A percentile compares a stretch with the other conserved stretches of the same genome.
Evolutionary conservation across 2,113 vertebrate species (phyloP).

Genomic region (Laticauda laticaudata): DNA sequence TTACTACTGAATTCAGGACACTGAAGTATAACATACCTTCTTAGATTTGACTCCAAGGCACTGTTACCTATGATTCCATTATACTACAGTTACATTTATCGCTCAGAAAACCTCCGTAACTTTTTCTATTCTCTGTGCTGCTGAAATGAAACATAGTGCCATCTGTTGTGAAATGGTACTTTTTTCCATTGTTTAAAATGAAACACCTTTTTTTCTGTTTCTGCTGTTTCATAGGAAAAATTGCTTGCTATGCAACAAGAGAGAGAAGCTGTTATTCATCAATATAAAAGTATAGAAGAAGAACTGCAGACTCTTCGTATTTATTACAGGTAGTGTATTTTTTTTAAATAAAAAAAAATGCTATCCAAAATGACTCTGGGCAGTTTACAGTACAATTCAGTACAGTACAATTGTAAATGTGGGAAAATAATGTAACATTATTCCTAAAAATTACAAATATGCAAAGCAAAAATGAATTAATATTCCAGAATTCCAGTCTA

Average conservation of each 20-base stretch:
- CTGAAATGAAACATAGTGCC: constrained; percentile 17
- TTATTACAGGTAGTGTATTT: constrained; percentile 80
- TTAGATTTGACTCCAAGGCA: not conserved
- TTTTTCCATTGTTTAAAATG: not conserved
- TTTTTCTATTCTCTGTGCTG: not conserved
- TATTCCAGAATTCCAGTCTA: not conserved
- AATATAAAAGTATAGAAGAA: constrained; percentile 75
- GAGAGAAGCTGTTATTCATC: constrained; percentile 72
- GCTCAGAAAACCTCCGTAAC: not conserved
- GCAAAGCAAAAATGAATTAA: not conserved
- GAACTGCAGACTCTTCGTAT: constrained; percentile 75
- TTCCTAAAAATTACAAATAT: not conserved
- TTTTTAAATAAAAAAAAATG: not conserved
- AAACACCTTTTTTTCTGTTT: not conserved
- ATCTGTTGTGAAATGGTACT: not conserved
- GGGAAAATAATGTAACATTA: not conserved
- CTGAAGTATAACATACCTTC: not conserved
- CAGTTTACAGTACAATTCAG: not conserved
- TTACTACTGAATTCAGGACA: too few species aligned
- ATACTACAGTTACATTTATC: not conserved
- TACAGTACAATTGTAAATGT: constrained; percentile 32
- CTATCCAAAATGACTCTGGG: not conserved
- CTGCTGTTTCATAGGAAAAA: constrained; percentile 67
- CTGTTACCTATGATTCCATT: not conserved
- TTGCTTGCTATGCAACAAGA: constrained; percentile 71